phyloP scores from a whole-genome alignment of 2,113 vertebrate species.

The Notothenia coriiceps region DNA sequence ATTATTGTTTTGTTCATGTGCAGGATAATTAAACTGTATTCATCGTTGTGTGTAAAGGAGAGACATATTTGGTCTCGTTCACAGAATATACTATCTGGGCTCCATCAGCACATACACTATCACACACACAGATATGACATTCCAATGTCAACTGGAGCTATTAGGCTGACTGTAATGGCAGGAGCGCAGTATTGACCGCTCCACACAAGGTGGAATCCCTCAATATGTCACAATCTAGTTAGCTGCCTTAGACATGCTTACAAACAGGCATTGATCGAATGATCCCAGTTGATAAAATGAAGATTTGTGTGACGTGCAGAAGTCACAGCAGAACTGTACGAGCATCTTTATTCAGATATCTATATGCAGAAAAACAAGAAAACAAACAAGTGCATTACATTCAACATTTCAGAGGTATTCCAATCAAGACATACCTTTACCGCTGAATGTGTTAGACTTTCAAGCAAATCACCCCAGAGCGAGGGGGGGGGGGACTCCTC shows the following conservation, averaged over 20 bases:
- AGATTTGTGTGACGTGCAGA: conserved; percentile 50
- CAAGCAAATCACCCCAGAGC: conserved; percentile 47
- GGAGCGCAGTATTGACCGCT: conserved; percentile 64
- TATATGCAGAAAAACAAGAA: neutral
- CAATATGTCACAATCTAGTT: conserved; percentile 73
- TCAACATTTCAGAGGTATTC: conserved; percentile 12
- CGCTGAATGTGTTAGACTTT: conserved; percentile 23
- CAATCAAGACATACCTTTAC: conserved; percentile 14
- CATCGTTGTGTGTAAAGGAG: conserved; percentile 35
- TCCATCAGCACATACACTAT: neutral
- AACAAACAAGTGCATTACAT: conserved; percentile 27
- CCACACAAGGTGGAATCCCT: conserved; percentile 69
- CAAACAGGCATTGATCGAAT: conserved; percentile 72
- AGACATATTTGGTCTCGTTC: conserved; percentile 30
- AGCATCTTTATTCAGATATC: conserved; percentile 54
- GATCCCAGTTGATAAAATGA: conserved; percentile 47
- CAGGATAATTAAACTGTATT: too few species aligned
- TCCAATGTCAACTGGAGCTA: conserved; percentile 63
- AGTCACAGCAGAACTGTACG: conserved; percentile 27
- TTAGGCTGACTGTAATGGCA: conserved; percentile 47
- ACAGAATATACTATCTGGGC: conserved; percentile 18
- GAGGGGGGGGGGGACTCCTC: neutral
- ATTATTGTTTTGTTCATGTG: too few species aligned
- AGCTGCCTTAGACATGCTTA: conserved; percentile 60
- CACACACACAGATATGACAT: conserved; percentile 47